Evolutionary conservation across 2,797 vertebrate genomes (phyloP).

Genomic region (Petrocephalus schoutedeni): DNA sequence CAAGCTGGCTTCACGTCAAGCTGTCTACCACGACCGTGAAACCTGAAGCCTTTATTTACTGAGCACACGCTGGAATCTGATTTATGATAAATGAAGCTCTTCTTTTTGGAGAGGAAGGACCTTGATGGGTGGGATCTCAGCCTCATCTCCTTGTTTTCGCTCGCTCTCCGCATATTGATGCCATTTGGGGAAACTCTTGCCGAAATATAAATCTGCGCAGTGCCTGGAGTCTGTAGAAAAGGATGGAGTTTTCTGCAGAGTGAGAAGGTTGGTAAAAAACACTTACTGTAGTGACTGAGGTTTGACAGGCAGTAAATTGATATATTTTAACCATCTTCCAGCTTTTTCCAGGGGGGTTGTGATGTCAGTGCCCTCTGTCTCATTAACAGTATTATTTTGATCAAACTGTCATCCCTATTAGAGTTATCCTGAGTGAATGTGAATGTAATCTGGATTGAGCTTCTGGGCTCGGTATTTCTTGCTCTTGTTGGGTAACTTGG

Average conservation of each 20-base stretch:
- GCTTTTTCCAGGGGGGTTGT: neutral
- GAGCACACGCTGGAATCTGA: neutral
- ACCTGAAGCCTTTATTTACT: neutral
- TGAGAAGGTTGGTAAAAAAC: neutral
- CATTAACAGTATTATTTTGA: neutral
- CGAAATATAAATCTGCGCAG: neutral
- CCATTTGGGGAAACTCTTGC: neutral
- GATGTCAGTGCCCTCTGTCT: neutral
- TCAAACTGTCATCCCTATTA: neutral
- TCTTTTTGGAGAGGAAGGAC: neutral
- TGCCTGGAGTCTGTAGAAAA: neutral
- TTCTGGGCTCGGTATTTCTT: neutral
- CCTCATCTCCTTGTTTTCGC: neutral
- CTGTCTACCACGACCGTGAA: neutral
- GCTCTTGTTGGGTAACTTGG: neutral
- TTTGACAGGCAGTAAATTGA: neutral
- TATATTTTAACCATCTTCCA: neutral
- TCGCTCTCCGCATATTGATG: neutral
- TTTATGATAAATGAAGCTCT: constrained; percentile 15
- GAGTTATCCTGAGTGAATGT: neutral
- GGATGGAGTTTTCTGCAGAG: neutral
- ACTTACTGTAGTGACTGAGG: neutral
- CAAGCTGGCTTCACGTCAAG: neutral
- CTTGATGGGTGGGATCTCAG: neutral
- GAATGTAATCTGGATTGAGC: neutral